Evolutionary conservation across 1,140 invertebrate species (phyloP), one percentile per base, ranked within the genome.

Genomic region (Physella acuta): DNA sequence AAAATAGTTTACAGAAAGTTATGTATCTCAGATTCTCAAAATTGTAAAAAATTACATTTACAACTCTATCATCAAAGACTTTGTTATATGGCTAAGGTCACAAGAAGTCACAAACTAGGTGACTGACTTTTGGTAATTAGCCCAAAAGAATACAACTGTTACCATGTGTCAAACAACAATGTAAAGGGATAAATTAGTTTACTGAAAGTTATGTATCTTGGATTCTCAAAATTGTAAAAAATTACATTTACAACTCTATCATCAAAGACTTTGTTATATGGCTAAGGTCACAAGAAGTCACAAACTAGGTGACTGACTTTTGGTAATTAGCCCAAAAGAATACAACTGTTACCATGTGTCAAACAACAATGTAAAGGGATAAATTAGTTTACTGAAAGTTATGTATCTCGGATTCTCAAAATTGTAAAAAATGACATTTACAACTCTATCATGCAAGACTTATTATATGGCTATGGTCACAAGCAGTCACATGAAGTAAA

Each of bases 391-490:
- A n/a, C n/a, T n/a, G n/a, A n/a, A n/a, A n/a, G n/a, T 31, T 30
- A 34, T 60, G 58, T 60, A 3, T 34, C 58, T 31, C 14, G 24
- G 20, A 4, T 31, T 60, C 33, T 34, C 26, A 60, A 34, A 11
- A 4, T 28, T 4, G 24, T 8, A 60, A 31, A 33, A 34, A 28
- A 26, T 11, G 4, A 31, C 11, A 14, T 34, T 55, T 14, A 55
- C 53, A 55, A 55, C 53, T 30, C 53, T 55, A 55, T 55, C 53
- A 30, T 20, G 20, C 11, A 55, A 55, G 53, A 30, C 5, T 20
- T 55, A 55, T 20, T 55, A 8, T 55, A 14, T 55, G 53, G 53
- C 53, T 30, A 55, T 8, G 53, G 53, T 55, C 53, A 55, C 53
- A 24, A 24, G 5, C 8, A 55, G 53, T 24, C 28, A 24, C 53